A percentile compares a stretch with the other conserved stretches of the same genome.
Evolutionary conservation across 2,888 invertebrate species (phyloP).

Genomic region (Blera fallax): DNA sequence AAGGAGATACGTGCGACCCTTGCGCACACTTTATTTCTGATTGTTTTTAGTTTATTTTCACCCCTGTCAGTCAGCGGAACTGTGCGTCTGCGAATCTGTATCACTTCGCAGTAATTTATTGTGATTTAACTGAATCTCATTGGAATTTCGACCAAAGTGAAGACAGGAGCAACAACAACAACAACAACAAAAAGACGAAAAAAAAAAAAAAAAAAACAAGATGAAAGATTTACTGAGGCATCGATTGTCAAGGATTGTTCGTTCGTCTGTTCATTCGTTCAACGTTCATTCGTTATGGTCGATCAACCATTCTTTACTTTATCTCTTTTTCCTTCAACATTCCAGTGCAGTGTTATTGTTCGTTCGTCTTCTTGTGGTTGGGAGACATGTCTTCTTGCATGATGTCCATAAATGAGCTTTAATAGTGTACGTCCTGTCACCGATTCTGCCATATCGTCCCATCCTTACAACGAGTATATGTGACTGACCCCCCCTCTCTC

Average conservation of each 20-base stretch:
- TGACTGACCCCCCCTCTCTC: constrained; percentile 1
- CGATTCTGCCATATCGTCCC: constrained; percentile 68
- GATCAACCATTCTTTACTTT: constrained; percentile 67
- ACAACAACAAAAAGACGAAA: constrained; percentile 14
- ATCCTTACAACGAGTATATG: constrained; percentile 29
- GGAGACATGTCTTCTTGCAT: constrained; percentile 73
- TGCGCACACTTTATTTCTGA: neutral
- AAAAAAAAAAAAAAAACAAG: constrained; percentile 16
- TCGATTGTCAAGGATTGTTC: constrained; percentile 73
- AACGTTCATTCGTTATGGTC: constrained; percentile 72
- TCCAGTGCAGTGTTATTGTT: constrained; percentile 73
- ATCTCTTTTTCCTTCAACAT: constrained; percentile 55
- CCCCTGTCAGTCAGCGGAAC: constrained; percentile 63
- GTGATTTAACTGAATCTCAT: constrained; percentile 72
- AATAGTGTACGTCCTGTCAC: constrained; percentile 73
- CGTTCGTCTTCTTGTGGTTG: constrained; percentile 70
- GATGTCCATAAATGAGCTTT: constrained; percentile 73
- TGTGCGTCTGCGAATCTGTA: constrained; percentile 65
- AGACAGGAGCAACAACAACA: constrained; percentile 67
- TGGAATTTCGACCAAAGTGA: constrained; percentile 70
- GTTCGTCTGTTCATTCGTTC: constrained; percentile 70
- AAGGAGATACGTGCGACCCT: neutral
- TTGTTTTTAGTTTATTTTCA: constrained; percentile 49
- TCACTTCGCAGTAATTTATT: constrained; percentile 72
- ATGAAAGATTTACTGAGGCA: constrained; percentile 71